Conservation (phyloP, 2,888 invertebrate species). For the Tiliacea citrago region DNA sequence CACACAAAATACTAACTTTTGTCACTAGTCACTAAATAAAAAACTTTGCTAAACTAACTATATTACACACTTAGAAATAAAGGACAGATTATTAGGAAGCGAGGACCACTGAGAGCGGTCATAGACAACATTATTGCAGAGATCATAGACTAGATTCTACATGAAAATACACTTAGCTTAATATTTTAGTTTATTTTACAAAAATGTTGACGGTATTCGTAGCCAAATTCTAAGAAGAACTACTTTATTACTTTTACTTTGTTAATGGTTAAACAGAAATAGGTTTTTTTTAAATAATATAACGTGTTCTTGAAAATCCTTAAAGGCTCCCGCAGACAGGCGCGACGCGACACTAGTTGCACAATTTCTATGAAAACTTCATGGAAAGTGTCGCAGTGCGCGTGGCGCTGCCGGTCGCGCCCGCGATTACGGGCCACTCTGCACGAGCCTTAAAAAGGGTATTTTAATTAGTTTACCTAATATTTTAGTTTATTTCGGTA, state of each 20-base stretch:
- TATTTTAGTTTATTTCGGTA: neutral
- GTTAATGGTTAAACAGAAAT: too few species aligned
- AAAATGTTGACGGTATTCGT: neutral
- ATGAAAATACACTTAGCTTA: conserved; percentile 62
- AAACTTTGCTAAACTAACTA: conserved; percentile 52
- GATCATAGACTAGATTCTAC: conserved; percentile 89
- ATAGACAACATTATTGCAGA: conserved; percentile 82
- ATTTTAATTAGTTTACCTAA: neutral
- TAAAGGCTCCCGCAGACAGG: too few species aligned
- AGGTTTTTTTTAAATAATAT: neutral
- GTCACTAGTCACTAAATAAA: conserved; percentile 61
- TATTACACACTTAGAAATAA: conserved; percentile 68
- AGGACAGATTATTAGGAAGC: conserved; percentile 84
- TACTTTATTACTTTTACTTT: neutral
- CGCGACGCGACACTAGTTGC: too few species aligned
- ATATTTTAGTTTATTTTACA: conserved; percentile 29
- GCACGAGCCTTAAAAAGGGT: too few species aligned
- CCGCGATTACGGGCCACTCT: too few species aligned
- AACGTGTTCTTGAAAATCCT: too few species aligned
- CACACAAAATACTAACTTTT: conserved; percentile 60
- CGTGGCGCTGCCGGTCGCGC: too few species aligned
- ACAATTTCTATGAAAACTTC: too few species aligned
- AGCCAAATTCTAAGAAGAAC: neutral
- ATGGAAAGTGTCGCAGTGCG: too few species aligned
- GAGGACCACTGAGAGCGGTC: conserved; percentile 63